Evolutionary conservation across 2,888 invertebrate species (phyloP).

Genomic region (Parnassius mnemosyne): DNA sequence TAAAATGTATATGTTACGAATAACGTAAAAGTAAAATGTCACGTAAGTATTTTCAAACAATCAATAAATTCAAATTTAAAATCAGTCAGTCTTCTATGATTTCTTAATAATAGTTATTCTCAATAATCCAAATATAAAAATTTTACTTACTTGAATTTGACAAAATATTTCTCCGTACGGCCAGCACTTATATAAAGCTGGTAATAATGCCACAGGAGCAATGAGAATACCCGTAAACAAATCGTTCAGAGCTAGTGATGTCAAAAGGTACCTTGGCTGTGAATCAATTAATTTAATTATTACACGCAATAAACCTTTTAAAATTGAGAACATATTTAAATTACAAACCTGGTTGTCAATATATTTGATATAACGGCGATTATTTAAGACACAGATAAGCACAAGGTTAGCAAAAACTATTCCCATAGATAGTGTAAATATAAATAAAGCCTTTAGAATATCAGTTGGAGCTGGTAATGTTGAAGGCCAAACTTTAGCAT

Average conservation of each 20-base stretch:
- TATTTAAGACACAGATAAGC: constrained; percentile 91
- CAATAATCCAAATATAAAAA: not conserved
- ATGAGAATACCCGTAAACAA: constrained; percentile 92
- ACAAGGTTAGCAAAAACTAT: constrained; percentile 90
- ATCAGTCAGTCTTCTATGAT: too few relatives aligned
- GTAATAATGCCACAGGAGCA: constrained; percentile 91
- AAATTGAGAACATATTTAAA: constrained; percentile 24
- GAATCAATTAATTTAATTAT: constrained; percentile 33
- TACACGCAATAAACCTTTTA: not conserved
- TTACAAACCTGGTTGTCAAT: constrained; percentile 90
- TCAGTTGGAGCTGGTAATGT: constrained; percentile 85
- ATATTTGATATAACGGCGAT: constrained; percentile 90
- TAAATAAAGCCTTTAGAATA: constrained; percentile 87
- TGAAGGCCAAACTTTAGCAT: constrained; percentile 83
- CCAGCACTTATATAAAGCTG: constrained; percentile 93
- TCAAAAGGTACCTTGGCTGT: constrained; percentile 92
- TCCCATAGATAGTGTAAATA: constrained; percentile 87
- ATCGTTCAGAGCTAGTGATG: constrained; percentile 92
- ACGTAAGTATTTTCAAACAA: too few relatives aligned
- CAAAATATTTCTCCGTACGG: constrained; percentile 94
- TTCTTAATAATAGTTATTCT: too few relatives aligned
- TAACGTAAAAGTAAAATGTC: too few relatives aligned
- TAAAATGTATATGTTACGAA: too few relatives aligned
- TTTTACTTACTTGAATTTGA: constrained; percentile 88
- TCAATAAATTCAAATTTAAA: too few relatives aligned